Evolutionary conservation across 2,113 vertebrate genomes (phyloP).

Genomic region (Chaetodon auriga): DNA sequence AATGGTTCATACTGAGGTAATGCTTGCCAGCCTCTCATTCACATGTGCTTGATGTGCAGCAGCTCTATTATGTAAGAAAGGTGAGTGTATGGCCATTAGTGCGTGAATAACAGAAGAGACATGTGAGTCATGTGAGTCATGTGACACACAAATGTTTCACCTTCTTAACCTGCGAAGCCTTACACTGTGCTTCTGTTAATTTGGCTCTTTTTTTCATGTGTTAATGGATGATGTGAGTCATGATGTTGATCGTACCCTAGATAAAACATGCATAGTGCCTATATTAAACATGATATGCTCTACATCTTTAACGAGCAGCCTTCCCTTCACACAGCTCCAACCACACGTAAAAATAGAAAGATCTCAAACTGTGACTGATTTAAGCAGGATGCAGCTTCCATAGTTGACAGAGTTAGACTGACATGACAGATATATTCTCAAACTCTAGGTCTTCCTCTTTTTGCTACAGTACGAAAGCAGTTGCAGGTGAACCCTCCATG

Average conservation of each 20-base stretch:
- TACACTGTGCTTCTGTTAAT: background rate
- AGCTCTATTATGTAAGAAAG: constrained; percentile 59
- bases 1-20: constrained; percentile 44
- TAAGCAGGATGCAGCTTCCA: background rate
- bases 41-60: constrained; percentile 21
- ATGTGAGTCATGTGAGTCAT: background rate
- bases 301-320: constrained; percentile 13
- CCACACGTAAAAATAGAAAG: constrained; percentile 14
- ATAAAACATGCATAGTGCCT: constrained; percentile 7
- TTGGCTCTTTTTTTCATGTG: background rate
- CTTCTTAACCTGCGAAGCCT: background rate
- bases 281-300: background rate
- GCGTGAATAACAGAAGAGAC: constrained; percentile 47
- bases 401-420: background rate
- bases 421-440: background rate
- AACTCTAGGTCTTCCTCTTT: background rate
- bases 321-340: background rate
- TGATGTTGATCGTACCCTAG: constrained; percentile 34
- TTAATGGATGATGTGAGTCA: constrained; percentile 3
- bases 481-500: background rate
- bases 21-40: constrained; percentile 26
- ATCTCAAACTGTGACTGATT: constrained; percentile 15
- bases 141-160: background rate
- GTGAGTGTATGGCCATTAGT: constrained; percentile 50
- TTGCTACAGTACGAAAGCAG: constrained; percentile 1